phyloP scores from a whole-genome alignment of 2,113 vertebrate genomes.

The Noctilio leporinus region DNA sequence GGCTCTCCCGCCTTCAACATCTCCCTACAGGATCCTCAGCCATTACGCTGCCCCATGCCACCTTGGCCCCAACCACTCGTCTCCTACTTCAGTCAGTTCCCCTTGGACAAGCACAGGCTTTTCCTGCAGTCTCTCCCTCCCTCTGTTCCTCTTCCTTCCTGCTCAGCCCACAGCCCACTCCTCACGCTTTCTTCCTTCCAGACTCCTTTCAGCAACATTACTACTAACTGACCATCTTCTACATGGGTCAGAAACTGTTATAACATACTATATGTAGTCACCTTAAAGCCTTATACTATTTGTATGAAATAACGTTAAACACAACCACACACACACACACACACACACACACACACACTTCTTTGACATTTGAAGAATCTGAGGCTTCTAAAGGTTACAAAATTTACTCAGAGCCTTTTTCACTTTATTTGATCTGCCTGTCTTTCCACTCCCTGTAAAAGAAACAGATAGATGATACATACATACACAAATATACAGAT shows the following conservation, averaged over 20 bases:
- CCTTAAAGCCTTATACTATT: neutral
- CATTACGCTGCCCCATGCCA: neutral
- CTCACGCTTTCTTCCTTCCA: neutral
- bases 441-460: neutral
- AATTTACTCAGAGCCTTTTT: neutral
- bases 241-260: neutral
- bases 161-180: neutral
- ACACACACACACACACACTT: no score
- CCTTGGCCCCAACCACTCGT: neutral
- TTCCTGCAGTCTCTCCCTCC: neutral
- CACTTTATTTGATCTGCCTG: neutral
- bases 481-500: neutral
- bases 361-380: neutral
- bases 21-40: neutral
- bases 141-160: no score
- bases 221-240: neutral
- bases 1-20: neutral
- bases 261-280: neutral
- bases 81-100: neutral
- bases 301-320: neutral
- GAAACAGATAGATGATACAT: neutral
- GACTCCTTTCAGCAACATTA: neutral
- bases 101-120: rapidly evolving
- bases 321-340: neutral
- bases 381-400: neutral